phyloP scores from a whole-genome alignment of 1,140 invertebrate species.

The Brachionus asplanchnoidis region DNA sequence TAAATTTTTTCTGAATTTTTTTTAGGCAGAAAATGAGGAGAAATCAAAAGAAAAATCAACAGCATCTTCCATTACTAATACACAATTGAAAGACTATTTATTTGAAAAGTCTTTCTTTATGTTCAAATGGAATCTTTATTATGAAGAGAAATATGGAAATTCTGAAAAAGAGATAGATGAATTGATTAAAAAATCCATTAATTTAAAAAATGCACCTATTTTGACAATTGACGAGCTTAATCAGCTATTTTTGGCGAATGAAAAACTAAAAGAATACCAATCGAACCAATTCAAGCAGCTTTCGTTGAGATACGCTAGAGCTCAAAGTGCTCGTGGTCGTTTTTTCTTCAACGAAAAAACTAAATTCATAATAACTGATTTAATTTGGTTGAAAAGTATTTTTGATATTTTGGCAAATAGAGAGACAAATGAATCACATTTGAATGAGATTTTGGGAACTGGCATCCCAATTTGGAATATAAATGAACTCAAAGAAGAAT shows the following conservation, averaged over 20 bases:
- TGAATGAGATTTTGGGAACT: background rate
- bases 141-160: background rate
- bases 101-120: background rate
- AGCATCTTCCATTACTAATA: background rate
- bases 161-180: background rate
- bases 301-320: background rate
- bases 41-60: background rate
- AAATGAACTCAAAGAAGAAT: background rate
- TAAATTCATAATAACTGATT: conserved; percentile 13
- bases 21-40: background rate
- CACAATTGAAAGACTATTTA: background rate
- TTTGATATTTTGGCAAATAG: background rate
- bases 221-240: background rate
- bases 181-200: background rate
- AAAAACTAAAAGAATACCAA: background rate
- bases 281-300: background rate
- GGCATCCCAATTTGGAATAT: background rate
- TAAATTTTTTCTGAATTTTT: background rate
- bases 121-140: background rate
- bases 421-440: background rate
- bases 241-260: background rate
- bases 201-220: background rate
- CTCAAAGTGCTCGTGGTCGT: background rate
- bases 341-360: background rate
- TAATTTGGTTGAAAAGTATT: background rate